Evolutionary conservation across 35 echinoderm and acorn worm species (phyloP), one percentile per base, ranked within the genome.

Genomic region (Acanthaster planci): DNA sequence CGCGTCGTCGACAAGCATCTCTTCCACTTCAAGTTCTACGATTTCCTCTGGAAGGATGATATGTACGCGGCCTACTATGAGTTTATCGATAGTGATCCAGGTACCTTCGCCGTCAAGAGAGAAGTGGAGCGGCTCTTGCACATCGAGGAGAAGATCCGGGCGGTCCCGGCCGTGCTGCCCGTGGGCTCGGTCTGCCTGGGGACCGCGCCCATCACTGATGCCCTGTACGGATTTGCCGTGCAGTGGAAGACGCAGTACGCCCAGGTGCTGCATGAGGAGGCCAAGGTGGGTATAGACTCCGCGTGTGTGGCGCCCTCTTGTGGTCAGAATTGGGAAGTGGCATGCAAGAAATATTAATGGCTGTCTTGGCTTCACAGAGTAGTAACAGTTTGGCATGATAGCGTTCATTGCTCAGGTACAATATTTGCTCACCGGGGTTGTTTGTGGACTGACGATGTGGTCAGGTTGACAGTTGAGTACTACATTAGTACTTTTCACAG

Each of bases 191-290:
- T 99, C 37, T 94, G 76, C 76, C 82, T 94, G 38, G 85, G 87
- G 37, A 99, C 96, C 0, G 92, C 92, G 22, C 96, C 96, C 22
- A 99, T 99, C 35, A 94, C 84, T 18, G 96, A 99, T 72, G 96
- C 96, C n/a, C 79, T 99, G 47, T 99, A 99, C 77, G 96, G 96
- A 7, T 99, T 99, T 85, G 96, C 96, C 37, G 86, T 94, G 37
- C 91, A 93, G 67, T 99, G 96, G 92, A 99, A 99, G 55, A 90
- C 88, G 15, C 92, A 94, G 82, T 97, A 97, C 88, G 96, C 96
- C 5, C 92, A 94, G 82, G 86, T 88, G 8, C 67, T 99, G 37
- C 96, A 99, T 82, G 92, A 99, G 82, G 96, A 99, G 34, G 92
- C 92, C 7, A 99, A 99, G 96, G 96, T 99, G 34, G 42, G 44